Evolutionary conservation across 1,140 invertebrate species (phyloP).

Genomic region (Semibalanus balanoides): DNA sequence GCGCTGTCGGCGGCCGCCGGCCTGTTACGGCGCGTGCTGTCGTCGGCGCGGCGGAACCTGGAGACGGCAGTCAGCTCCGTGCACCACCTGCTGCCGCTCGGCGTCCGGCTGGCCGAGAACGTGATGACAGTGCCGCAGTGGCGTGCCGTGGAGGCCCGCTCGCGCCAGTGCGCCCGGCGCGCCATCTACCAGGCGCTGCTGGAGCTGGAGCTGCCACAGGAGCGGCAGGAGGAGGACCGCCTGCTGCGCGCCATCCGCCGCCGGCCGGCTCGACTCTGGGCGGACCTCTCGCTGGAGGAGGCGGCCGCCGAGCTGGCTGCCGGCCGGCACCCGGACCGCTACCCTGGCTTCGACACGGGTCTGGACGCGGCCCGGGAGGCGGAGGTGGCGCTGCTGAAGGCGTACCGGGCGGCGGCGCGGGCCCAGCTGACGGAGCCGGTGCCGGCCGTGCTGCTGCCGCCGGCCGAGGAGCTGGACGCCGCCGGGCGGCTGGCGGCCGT

Average conservation of each 20-base stretch:
- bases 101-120: background rate
- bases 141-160: background rate
- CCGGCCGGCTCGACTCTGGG: background rate
- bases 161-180: no score
- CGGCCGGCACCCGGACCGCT: background rate
- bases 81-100: background rate
- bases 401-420: background rate
- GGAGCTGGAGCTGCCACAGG: background rate
- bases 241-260: background rate
- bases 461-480: background rate
- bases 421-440: background rate
- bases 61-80: background rate
- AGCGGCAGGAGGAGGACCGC: background rate
- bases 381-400: background rate
- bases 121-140: background rate
- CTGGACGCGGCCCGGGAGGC: background rate
- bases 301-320: background rate
- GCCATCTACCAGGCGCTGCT: background rate
- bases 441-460: background rate
- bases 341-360: background rate
- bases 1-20: background rate
- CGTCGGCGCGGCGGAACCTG: background rate
- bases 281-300: background rate
- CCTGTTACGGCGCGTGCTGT: background rate
- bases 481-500: background rate